Evolutionary conservation across 2,888 invertebrate species (phyloP).

Genomic region (Epirrita christyi): DNA sequence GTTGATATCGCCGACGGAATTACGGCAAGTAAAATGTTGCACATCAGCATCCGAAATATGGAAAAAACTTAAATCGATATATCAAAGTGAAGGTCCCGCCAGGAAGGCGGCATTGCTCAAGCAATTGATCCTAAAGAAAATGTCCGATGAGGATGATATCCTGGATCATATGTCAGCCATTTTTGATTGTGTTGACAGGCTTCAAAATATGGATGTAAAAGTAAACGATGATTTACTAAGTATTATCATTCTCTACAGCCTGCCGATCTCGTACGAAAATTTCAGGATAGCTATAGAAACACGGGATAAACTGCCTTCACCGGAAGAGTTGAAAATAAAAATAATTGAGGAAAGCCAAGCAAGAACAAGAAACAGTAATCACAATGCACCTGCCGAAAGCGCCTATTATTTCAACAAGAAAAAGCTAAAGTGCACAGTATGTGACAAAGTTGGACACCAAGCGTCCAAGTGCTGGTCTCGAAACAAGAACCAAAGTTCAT

Average conservation of each 20-base stretch:
- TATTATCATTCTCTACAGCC: slow-evolving; percentile 30
- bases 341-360: slow-evolving; percentile 31
- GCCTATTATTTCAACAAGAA: not conserved
- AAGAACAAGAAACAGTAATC: not conserved
- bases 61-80: not conserved
- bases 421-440: not conserved
- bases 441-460: not conserved
- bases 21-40: slow-evolving; percentile 1
- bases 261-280: slow-evolving; percentile 23
- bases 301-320: slow-evolving; percentile 18
- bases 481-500: too few species aligned
- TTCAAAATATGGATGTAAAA: slow-evolving; percentile 1
- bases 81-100: slow-evolving; percentile 3
- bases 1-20: not conserved
- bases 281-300: slow-evolving; percentile 31
- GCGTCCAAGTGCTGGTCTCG: not conserved
- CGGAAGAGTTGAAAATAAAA: slow-evolving; percentile 31
- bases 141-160: too few species aligned
- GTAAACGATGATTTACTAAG: slow-evolving; percentile 15
- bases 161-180: too few species aligned
- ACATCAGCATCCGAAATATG: not conserved
- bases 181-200: slow-evolving; percentile 5
- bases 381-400: not conserved
- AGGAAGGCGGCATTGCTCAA: slow-evolving; percentile 7
- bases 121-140: slow-evolving; percentile 2